Conservation (phyloP, 1,140 invertebrate genomes). For the Eueides isabella region DNA sequence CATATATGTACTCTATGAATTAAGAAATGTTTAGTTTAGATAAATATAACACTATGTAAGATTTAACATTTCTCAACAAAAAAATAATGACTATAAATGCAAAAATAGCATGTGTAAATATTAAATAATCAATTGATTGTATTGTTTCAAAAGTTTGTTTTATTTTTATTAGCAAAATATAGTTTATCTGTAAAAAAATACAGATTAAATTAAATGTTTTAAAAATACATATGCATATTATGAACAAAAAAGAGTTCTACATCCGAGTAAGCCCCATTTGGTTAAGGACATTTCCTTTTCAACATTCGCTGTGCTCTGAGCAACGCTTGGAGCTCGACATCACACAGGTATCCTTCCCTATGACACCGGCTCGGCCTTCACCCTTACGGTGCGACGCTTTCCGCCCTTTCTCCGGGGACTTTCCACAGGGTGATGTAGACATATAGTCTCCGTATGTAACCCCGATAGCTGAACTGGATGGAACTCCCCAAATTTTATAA, state of each 20-base stretch:
- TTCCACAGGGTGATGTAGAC: constrained; percentile 73
- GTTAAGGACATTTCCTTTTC: constrained; percentile 56
- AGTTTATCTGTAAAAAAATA: too few relatives aligned
- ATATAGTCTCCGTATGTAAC: constrained; percentile 63
- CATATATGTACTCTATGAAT: too few relatives aligned
- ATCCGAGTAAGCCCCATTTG: constrained; percentile 79
- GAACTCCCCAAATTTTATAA: constrained; percentile 42
- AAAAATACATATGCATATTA: too few relatives aligned
- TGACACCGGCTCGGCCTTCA: constrained; percentile 59
- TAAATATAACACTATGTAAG: too few relatives aligned
- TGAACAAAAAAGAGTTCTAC: constrained; percentile 55
- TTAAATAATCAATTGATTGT: too few relatives aligned
- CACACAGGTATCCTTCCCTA: constrained; percentile 68
- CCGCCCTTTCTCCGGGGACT: constrained; percentile 78
- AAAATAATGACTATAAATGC: too few relatives aligned
- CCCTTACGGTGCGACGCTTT: constrained; percentile 67
- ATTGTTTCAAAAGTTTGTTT: too few relatives aligned
- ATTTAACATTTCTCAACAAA: too few relatives aligned
- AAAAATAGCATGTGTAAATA: too few relatives aligned
- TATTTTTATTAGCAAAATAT: too few relatives aligned
- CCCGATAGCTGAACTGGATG: constrained; percentile 72
- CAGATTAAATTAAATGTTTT: too few relatives aligned
- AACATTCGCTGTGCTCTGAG: constrained; percentile 78
- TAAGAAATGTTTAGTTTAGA: too few relatives aligned
- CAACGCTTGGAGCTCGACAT: constrained; percentile 60